phyloP scores from a whole-genome alignment of 2,888 invertebrate genomes.

The Tolmerus cingulatus region DNA sequence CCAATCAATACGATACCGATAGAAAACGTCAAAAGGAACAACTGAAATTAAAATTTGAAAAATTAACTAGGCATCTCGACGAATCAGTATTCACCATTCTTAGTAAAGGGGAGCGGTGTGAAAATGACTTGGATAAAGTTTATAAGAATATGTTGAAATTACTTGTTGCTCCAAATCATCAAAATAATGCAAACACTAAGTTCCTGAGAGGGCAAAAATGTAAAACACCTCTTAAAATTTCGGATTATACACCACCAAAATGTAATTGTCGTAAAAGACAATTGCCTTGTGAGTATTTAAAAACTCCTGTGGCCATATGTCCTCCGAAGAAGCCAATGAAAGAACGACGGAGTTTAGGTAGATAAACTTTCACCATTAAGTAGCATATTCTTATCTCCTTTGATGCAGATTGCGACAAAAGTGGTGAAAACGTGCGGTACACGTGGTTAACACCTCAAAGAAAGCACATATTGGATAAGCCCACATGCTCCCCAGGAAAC shows the following conservation, averaged over 20 bases:
- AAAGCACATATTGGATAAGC: conserved; percentile 70
- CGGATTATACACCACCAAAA: neutral
- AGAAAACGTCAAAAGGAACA: neutral
- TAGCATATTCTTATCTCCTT: neutral
- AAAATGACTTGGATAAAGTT: neutral
- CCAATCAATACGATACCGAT: neutral
- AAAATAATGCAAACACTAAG: neutral
- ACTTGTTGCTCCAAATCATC: neutral
- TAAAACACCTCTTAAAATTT: neutral
- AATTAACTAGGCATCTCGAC: neutral
- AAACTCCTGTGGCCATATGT: neutral
- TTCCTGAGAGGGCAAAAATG: neutral
- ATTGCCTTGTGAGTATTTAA: neutral
- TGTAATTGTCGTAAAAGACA: neutral
- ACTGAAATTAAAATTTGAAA: neutral
- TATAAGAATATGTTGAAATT: neutral
- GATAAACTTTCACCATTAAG: neutral
- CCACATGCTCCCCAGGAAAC: conserved; percentile 71
- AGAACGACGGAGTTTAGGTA: neutral
- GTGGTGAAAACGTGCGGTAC: neutral
- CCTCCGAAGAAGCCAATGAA: neutral
- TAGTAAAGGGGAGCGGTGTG: neutral
- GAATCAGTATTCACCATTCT: conserved; percentile 3
- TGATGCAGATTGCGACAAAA: neutral
- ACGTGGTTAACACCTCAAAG: conserved; percentile 65